Percentiles rank a stretch among this genome's conserved stretches.
phyloP scores from a whole-genome alignment of 2,113 vertebrate species.

The Pelecanoides urinatrix region DNA sequence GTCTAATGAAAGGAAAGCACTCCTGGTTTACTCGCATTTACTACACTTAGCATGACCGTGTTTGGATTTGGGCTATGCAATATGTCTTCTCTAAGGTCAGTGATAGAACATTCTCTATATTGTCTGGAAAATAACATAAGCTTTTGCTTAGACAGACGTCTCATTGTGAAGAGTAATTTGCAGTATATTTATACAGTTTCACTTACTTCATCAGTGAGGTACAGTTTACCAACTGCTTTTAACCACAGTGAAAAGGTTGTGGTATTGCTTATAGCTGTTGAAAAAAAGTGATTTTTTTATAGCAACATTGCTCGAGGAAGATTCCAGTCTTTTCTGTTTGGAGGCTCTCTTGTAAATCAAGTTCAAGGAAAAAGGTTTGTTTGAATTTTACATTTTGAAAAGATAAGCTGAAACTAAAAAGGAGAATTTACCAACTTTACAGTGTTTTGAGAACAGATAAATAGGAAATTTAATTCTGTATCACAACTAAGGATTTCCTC shows the following conservation, averaged over 20 bases:
- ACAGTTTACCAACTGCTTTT: neutral
- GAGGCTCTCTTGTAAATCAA: neutral
- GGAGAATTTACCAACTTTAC: neutral
- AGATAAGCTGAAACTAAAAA: neutral
- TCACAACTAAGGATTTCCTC: neutral
- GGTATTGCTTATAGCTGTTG: neutral
- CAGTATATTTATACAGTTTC: conserved; percentile 1
- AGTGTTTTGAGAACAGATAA: neutral
- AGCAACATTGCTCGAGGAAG: neutral
- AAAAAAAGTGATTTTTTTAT: neutral
- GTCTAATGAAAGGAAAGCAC: conserved; percentile 47
- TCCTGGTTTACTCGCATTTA: conserved; percentile 28
- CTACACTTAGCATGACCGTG: neutral
- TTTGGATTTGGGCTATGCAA: conserved; percentile 22
- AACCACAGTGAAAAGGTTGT: neutral
- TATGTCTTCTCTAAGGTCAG: neutral
- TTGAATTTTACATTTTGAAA: neutral
- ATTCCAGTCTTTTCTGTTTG: neutral
- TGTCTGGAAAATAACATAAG: conserved; percentile 25
- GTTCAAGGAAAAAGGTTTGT: neutral
- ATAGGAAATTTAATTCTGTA: neutral
- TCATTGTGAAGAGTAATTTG: neutral
- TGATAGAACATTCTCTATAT: neutral
- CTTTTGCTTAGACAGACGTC: neutral
- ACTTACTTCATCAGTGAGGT: neutral